Evolutionary conservation across 1,140 invertebrate genomes (phyloP), one percentile per base, ranked within the genome.

Genomic region (Drosophila equinoxialis): DNA sequence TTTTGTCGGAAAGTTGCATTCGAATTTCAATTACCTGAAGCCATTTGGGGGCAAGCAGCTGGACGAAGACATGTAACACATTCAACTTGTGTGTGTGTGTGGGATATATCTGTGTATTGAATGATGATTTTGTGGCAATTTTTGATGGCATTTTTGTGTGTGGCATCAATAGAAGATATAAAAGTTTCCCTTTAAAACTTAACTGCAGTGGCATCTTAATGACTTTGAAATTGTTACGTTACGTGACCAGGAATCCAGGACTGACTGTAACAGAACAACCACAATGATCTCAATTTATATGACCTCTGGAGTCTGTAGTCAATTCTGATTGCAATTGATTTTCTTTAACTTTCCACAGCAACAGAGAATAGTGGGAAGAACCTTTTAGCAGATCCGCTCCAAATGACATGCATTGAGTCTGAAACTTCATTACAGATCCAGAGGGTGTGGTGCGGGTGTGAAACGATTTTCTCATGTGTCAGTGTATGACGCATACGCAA

Each of bases 241-340:
- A 75, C 72, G 65, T 76, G 71, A 74, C 39, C 30, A 58, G 35
- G 80, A 30, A 23, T 55, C 65, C 64, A 65, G 67, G 68, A 72
- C 33, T 39, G 57, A 72, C 33, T 42, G 57, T 33, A 63, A 37
- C 55, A 5, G 30, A 8, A n/a, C 33, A 59, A 55, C 57, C 78
- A 79, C 74, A 77, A 81, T 81, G 65, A 77, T 68, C 55, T 71
- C 61, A 63, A 65, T 81, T 81, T 86, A 86, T 74, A 74, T 86
- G 82, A 71, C 74, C 67, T n/a, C 17, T 60, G 23, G 33, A 30
- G 30, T 30, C 30, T 30, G 30, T 10, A 51, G 10, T 20, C 20
- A 51, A 8, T 5, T 51, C 45, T 51, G 77, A 84, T 84, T 77
- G 67, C 70, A 85, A 74, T 62, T 39, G 71, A 69, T 69, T 78